Evolutionary conservation across 2,113 vertebrate genomes (phyloP).

Genomic region (Ornithorhynchus anatinus): DNA sequence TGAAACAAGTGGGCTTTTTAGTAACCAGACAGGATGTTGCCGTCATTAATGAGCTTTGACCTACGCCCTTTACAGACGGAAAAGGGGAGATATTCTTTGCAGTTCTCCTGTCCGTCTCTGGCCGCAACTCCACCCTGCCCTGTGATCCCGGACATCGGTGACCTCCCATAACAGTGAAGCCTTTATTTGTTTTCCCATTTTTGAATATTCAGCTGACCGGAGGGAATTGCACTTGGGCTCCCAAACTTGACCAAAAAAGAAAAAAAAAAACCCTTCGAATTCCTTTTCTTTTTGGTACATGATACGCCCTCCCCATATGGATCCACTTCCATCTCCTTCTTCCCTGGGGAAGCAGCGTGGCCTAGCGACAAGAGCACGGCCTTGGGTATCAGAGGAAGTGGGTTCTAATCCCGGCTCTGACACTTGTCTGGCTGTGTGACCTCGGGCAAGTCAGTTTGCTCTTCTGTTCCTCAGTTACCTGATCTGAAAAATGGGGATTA

Average conservation of each 20-base stretch:
- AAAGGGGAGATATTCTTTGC: neutral
- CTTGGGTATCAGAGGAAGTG: too few relatives aligned
- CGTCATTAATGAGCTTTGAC: neutral
- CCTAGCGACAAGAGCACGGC: too few relatives aligned
- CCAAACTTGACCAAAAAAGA: neutral
- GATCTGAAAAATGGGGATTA: too few relatives aligned
- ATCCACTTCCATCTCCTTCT: slow-evolving; percentile 62
- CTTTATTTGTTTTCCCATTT: slow-evolving; percentile 5
- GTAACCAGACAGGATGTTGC: neutral
- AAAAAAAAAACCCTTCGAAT: slow-evolving; percentile 6
- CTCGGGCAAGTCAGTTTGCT: too few relatives aligned
- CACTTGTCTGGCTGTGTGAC: too few relatives aligned
- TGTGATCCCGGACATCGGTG: neutral
- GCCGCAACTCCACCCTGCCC: neutral
- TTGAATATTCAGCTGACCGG: neutral
- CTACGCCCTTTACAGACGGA: neutral
- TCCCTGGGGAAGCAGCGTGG: too few relatives aligned
- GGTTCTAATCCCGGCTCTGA: too few relatives aligned
- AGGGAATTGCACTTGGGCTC: slow-evolving; percentile 16
- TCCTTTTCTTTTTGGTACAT: slow-evolving; percentile 44
- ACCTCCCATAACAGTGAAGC: neutral
- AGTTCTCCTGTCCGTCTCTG: neutral
- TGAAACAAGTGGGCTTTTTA: slow-evolving; percentile 2
- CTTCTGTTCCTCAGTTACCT: too few relatives aligned
- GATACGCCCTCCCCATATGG: slow-evolving; percentile 38